These are phyloP conservation scores for Acropora yongei DNA, from an alignment of 64 coral and sea anemone species.

Conservation along the genomic window DNA sequence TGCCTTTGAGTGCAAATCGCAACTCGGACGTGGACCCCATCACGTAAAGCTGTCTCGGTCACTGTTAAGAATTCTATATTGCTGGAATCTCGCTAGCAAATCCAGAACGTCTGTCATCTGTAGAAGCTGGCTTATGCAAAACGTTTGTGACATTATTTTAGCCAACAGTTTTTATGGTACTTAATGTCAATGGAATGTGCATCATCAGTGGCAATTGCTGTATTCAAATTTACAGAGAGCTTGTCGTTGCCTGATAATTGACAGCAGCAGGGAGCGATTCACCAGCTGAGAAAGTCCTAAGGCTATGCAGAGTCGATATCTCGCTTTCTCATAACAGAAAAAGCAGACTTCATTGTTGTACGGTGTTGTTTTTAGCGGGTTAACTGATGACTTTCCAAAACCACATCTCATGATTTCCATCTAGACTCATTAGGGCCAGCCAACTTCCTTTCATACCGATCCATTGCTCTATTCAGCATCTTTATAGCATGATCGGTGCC, in stretches of 20 bases:
- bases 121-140: slow-evolving; percentile 26
- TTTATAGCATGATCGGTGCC: background rate
- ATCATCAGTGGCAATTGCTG: slow-evolving; percentile 47
- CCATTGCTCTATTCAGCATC: too few species aligned
- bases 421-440: too few species aligned
- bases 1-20: slow-evolving; percentile 27
- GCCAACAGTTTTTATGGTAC: slow-evolving; percentile 77
- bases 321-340: too few species aligned
- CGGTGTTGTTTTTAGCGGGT: too few species aligned
- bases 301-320: too few species aligned
- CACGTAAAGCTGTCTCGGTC: slow-evolving; percentile 31
- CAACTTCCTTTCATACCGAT: too few species aligned
- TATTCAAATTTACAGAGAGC: slow-evolving; percentile 53
- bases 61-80: slow-evolving; percentile 68
- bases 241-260: slow-evolving; percentile 46
- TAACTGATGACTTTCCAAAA: too few species aligned
- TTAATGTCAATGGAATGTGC: slow-evolving; percentile 76
- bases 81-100: slow-evolving; percentile 40
- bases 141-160: slow-evolving; percentile 64
- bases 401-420: too few species aligned
- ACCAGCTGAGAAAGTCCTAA: too few species aligned
- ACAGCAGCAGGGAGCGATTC: slow-evolving; percentile 49
- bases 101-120: background rate
- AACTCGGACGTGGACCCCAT: slow-evolving; percentile 35
- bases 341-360: too few species aligned